Conservation (phyloP, 2,888 invertebrate genomes). For the Eupithecia inturbata region DNA sequence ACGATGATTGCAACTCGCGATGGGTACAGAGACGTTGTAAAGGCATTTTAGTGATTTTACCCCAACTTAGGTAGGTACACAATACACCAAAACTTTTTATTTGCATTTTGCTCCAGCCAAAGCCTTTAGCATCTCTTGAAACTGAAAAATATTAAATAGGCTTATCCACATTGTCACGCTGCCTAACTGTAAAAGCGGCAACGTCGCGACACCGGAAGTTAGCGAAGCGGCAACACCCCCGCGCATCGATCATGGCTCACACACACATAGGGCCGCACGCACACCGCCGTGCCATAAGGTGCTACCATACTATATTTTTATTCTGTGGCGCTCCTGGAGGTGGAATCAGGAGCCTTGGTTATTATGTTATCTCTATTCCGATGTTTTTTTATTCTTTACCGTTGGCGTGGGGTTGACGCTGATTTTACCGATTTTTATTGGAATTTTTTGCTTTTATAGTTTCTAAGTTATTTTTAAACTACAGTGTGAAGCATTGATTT, state of each 20-base stretch:
- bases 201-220: constrained; percentile 84
- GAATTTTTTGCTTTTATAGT: not conserved
- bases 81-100: not conserved
- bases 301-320: constrained; percentile 17
- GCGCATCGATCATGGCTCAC: constrained; percentile 85
- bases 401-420: not conserved
- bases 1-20: too few species aligned
- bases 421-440: constrained; percentile 13
- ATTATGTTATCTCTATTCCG: constrained; percentile 29
- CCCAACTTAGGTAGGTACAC: not conserved
- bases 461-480: not conserved
- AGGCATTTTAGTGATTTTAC: not conserved
- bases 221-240: constrained; percentile 86
- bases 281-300: constrained; percentile 52
- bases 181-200: constrained; percentile 66
- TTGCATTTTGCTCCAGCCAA: not conserved
- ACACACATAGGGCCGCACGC: constrained; percentile 49
- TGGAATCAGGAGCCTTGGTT: constrained; percentile 36
- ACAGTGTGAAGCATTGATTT: too few species aligned
- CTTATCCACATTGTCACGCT: constrained; percentile 53
- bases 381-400: constrained; percentile 22
- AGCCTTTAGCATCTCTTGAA: not conserved
- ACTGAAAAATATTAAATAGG: constrained; percentile 43
- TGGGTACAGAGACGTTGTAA: not conserved
- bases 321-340: constrained; percentile 8